Evolutionary conservation across 2,888 invertebrate species (phyloP).

Genomic region (Myopa testacea): DNA sequence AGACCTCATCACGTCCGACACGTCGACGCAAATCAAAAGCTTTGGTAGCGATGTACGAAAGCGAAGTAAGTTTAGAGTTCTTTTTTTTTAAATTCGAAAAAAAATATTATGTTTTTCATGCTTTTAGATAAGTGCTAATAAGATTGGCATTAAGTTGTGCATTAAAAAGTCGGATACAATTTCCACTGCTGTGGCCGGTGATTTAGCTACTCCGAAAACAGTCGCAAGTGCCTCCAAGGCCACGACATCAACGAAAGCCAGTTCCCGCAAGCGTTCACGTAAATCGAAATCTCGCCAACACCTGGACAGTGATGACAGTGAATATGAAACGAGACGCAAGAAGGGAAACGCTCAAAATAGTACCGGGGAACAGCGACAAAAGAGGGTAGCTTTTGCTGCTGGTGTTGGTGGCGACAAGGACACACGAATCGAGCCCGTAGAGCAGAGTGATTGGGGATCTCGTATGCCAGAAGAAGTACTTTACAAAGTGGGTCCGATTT

Average conservation of each 20-base stretch:
- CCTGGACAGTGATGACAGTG: conserved; percentile 70
- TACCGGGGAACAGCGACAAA: conserved; percentile 55
- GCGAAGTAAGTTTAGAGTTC: conserved; percentile 67
- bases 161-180: conserved; percentile 66
- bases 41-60: conserved; percentile 72
- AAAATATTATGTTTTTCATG: not conserved
- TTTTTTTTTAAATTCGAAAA: conserved; percentile 42
- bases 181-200: conserved; percentile 37
- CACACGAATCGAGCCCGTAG: conserved; percentile 58
- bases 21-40: conserved; percentile 68
- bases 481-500: conserved; percentile 66
- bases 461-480: conserved; percentile 70
- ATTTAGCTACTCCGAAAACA: conserved; percentile 41
- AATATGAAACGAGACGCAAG: conserved; percentile 69
- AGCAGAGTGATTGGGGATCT: conserved; percentile 74
- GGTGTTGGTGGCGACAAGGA: conserved; percentile 53
- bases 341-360: conserved; percentile 57
- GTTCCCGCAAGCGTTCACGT: conserved; percentile 64
- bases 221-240: conserved; percentile 40
- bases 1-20: conserved; percentile 57
- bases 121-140: conserved; percentile 70
- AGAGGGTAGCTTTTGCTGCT: conserved; percentile 52
- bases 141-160: conserved; percentile 67
- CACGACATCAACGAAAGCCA: conserved; percentile 35
- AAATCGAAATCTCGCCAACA: conserved; percentile 64